Base-by-base conservation (phyloP, 2,113 vertebrate species). In the Forbesichthys agassizii region DNA sequence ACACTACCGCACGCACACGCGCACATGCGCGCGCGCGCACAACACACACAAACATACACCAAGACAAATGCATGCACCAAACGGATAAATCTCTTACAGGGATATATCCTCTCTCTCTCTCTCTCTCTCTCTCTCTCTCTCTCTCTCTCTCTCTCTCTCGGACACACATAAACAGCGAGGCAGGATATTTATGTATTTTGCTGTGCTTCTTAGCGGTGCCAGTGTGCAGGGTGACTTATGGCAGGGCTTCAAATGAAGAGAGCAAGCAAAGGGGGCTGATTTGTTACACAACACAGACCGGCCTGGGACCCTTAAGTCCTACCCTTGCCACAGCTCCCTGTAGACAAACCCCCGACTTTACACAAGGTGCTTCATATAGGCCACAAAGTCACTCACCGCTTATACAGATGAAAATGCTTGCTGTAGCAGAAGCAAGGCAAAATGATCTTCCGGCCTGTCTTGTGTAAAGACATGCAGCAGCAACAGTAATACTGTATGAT, bases 171-270 rank as follows among this genome's bases (percentile, higher is more conserved):
- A 61, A 64, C 52, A 70, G 64, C 42, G 4, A 64, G 65, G 76
- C 62, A 27, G 78, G 73, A 84, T 88, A 86, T 88, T 89, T 86
- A 85, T 92, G 78, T 76, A 80, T 89, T 86, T 80, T 77, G 72
- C 78, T 86, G 76, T 84, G 78, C 83, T 79, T 87, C 71, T 76
- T 71, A 53, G 75, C 55, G 65, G 75, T 87, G 81, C 75, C 80
- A 78, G 69, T 69, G 62, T 73, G 78, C 70, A 27, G 75, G 75
- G 72, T 85, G 86, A 86, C 82, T 85, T 88, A 86, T 84, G 81
- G 87, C 87, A 71, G 78, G 79, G 78, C 84, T 82, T 82, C 82
- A 80, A 84, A 87, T 86, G 82, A 88, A 84, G 87, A 14, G 14
- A 73, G 63, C 3, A 64, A 68, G 18, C 59, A 66, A 67, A 74